phyloP scores from a whole-genome alignment of 2,888 invertebrate genomes.

The Erebia palarica region DNA sequence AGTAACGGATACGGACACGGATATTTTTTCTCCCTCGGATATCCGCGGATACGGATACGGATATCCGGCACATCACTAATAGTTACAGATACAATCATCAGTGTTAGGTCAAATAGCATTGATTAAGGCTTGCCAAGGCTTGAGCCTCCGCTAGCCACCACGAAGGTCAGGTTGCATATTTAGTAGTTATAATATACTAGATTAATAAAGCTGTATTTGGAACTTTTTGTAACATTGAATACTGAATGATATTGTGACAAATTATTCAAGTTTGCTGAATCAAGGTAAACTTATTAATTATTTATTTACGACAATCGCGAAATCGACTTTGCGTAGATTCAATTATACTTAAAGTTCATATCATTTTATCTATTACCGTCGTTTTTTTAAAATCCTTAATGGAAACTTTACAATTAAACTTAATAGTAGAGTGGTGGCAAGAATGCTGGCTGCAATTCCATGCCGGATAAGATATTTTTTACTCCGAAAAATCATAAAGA shows the following conservation, averaged over 20 bases:
- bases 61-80: too few relatives aligned
- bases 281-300: not conserved
- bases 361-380: too few relatives aligned
- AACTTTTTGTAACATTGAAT: constrained; percentile 7
- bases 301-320: not conserved
- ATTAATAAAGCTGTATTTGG: not conserved
- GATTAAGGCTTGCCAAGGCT: not conserved
- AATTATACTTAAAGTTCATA: not conserved
- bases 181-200: not conserved
- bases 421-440: too few relatives aligned
- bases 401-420: too few relatives aligned
- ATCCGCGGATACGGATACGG: too few relatives aligned
- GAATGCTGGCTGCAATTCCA: too few relatives aligned
- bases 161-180: not conserved
- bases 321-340: not conserved
- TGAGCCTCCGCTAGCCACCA: not conserved
- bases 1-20: too few relatives aligned
- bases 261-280: not conserved
- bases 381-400: too few relatives aligned
- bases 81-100: not conserved
- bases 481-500: too few relatives aligned
- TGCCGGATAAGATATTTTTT: not conserved
- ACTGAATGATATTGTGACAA: not conserved
- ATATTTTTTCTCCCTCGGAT: too few relatives aligned
- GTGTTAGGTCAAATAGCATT: not conserved